phyloP scores from a whole-genome alignment of 1,140 invertebrate species.

The Wiebesia pumilae region DNA sequence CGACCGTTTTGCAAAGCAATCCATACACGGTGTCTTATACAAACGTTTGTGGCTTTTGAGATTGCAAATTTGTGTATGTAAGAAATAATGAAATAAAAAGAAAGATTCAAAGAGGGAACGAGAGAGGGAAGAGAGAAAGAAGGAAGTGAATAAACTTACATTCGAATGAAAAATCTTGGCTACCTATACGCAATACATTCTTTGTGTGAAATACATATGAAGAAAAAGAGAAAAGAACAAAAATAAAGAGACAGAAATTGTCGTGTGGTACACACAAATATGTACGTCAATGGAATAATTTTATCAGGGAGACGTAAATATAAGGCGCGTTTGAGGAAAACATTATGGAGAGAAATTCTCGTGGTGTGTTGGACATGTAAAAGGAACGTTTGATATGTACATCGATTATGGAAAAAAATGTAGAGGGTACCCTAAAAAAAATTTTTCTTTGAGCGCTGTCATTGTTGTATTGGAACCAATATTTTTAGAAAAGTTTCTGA shows the following conservation, averaged over 20 bases:
- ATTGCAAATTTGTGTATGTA: background rate
- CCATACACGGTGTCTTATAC: background rate
- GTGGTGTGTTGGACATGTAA: conserved; percentile 18
- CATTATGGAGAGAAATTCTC: background rate
- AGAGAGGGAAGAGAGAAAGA: no score
- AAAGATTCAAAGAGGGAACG: background rate
- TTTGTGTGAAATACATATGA: background rate
- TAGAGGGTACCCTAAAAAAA: conserved; percentile 13
- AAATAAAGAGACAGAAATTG: background rate
- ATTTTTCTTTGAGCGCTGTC: background rate
- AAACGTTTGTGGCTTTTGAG: conserved; percentile 21
- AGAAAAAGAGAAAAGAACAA: background rate
- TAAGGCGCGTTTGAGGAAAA: conserved; percentile 26
- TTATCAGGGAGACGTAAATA: conserved; percentile 40
- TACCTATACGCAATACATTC: conserved; percentile 7
- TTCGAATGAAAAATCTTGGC: conserved; percentile 45
- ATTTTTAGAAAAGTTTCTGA: background rate
- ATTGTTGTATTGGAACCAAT: background rate
- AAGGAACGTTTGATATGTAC: conserved; percentile 35
- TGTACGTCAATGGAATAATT: conserved; percentile 47
- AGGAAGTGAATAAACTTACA: no score
- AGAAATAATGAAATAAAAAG: background rate
- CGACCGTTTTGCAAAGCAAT: background rate
- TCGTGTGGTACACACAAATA: background rate
- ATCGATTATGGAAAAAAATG: conserved; percentile 41